These are phyloP conservation scores for Mastigias papua DNA, from an alignment of 30 jellyfish, hydroid and myxozoan species.

Conservation along the genomic window DNA sequence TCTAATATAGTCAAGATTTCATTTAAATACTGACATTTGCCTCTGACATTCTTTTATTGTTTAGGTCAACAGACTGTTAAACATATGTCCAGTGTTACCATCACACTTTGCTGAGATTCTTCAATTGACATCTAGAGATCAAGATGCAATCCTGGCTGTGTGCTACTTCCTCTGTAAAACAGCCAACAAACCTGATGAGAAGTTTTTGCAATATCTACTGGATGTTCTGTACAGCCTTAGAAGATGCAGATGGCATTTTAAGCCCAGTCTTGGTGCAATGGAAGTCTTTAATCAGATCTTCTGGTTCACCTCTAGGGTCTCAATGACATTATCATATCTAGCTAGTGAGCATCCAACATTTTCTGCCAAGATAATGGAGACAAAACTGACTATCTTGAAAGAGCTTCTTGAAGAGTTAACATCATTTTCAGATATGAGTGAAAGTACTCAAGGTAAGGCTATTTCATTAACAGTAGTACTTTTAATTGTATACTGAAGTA, in stretches of 20 bases:
- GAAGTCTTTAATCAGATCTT: slow-evolving; percentile 33
- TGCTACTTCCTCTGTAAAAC: slow-evolving; percentile 76
- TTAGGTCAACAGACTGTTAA: slow-evolving; percentile 75
- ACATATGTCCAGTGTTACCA: slow-evolving; percentile 81
- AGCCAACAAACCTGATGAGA: slow-evolving; percentile 38
- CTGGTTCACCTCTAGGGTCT: slow-evolving; percentile 25
- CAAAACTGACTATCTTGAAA: slow-evolving; percentile 4
- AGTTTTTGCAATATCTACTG: slow-evolving; percentile 64
- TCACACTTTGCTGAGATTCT: slow-evolving; percentile 68
- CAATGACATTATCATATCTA: slow-evolving; percentile 40
- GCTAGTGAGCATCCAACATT: slow-evolving; percentile 24
- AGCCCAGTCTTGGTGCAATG: slow-evolving; percentile 17
- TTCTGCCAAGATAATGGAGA: not conserved
- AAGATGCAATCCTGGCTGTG: slow-evolving; percentile 80
- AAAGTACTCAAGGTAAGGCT: slow-evolving; percentile 46
- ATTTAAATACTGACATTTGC: too few species aligned
- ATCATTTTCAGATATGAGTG: slow-evolving; percentile 50
- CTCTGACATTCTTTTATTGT: not conserved
- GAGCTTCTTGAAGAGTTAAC: slow-evolving; percentile 54
- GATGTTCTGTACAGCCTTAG: slow-evolving; percentile 52
- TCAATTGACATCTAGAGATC: slow-evolving; percentile 48
- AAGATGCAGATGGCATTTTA: slow-evolving; percentile 70
- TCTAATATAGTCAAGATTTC: too few species aligned
- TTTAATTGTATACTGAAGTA: not conserved
- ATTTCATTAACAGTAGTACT: not conserved